These are phyloP conservation scores for Pelecanoides urinatrix DNA, from an alignment of 2,113 vertebrate species.

Conservation along the genomic window DNA sequence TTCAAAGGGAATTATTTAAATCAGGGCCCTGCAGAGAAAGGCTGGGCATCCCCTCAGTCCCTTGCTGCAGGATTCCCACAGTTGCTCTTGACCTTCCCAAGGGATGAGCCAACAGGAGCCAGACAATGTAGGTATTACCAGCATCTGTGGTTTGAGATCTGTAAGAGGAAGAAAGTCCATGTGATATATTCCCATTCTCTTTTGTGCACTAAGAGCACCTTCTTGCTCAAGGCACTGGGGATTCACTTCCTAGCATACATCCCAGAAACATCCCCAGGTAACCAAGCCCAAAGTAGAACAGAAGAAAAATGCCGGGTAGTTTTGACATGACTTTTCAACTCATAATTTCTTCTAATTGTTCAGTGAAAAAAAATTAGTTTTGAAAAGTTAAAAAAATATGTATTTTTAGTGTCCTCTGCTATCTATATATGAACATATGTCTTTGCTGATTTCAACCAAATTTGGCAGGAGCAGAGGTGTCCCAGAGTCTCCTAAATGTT, in stretches of 20 bases:
- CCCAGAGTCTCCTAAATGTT: not conserved
- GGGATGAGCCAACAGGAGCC: not conserved
- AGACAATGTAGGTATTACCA: not conserved
- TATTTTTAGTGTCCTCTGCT: not conserved
- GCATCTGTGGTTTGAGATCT: not conserved
- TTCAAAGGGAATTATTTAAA: not conserved
- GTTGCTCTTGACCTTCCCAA: not conserved
- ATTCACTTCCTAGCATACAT: not conserved
- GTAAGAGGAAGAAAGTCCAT: not conserved
- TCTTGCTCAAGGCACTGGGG: not conserved
- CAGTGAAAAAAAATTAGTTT: not conserved
- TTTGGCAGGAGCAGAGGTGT: not conserved
- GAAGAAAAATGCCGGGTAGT: not conserved
- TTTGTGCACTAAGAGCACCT: not conserved
- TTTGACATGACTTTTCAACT: not conserved
- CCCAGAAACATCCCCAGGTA: not conserved
- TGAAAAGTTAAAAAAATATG: not conserved
- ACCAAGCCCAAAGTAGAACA: not conserved
- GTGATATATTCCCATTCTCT: not conserved
- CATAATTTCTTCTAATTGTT: not conserved
- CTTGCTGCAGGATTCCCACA: not conserved
- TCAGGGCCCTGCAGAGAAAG: not conserved
- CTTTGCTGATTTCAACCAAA: not conserved
- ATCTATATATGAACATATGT: rapidly evolving
- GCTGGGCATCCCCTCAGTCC: not conserved